phyloP scores from a whole-genome alignment of 2,113 vertebrate genomes.

The Hemibagrus wyckioides region DNA sequence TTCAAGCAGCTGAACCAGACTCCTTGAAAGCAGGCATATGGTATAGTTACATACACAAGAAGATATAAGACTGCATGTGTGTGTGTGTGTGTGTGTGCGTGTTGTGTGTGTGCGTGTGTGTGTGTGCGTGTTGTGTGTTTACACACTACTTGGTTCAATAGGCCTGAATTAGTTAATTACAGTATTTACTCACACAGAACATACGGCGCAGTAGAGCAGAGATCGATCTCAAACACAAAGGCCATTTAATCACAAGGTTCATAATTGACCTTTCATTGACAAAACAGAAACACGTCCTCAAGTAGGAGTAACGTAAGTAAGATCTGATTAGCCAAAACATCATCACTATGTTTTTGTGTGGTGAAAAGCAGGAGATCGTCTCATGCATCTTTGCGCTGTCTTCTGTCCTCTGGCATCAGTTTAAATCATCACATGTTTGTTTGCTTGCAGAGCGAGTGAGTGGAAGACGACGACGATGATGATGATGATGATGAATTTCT shows the following conservation, averaged over 20 bases:
- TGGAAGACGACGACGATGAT: conserved; percentile 8
- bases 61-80: conserved; percentile 9
- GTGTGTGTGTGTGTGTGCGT: not conserved
- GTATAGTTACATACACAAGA: not conserved
- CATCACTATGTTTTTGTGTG: not conserved
- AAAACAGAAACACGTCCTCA: not conserved
- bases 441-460: conserved; percentile 63
- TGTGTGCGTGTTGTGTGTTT: conserved; percentile 1
- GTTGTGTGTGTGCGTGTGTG: not conserved
- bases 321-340: not conserved
- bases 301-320: not conserved
- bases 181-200: conserved; percentile 26
- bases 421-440: conserved; percentile 37
- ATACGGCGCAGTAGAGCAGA: not conserved
- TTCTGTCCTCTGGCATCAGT: not conserved
- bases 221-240: conserved; percentile 33
- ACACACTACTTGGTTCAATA: conserved; percentile 19
- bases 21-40: not conserved
- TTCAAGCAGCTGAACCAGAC: conserved; percentile 5
- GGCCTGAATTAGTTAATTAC: conserved; percentile 46
- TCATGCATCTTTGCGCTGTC: not conserved
- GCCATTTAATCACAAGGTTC: conserved; percentile 17
- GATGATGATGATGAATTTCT: conserved; percentile 6
- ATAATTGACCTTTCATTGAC: conserved; percentile 33
- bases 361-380: not conserved